A percentile compares a stretch with the other conserved stretches of the same genome.
phyloP scores from a whole-genome alignment of 2,797 vertebrate genomes.

The Rousettus madagascariensis region DNA sequence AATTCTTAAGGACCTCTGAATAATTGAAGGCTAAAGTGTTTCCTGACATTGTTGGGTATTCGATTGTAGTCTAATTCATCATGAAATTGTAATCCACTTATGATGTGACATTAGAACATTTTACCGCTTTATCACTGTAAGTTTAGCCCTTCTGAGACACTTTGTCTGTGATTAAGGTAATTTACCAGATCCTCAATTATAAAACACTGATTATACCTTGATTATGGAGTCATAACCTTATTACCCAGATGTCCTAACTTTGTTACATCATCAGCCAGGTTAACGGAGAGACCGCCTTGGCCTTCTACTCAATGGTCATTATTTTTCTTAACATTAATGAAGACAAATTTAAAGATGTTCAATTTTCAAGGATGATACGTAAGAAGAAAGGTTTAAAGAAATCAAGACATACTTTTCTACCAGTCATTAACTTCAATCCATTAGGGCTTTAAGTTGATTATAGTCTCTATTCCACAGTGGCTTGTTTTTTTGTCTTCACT shows the following conservation, averaged over 20 bases:
- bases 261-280: not conserved
- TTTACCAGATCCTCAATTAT: not conserved
- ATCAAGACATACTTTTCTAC: not conserved
- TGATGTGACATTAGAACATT: conserved; percentile 8
- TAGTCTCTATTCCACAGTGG: not conserved
- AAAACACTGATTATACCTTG: not conserved
- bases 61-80: not conserved
- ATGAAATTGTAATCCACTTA: conserved; percentile 2
- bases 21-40: not conserved
- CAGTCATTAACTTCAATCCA: not conserved
- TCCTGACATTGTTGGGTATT: not conserved
- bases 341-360: not conserved
- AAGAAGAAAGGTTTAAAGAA: not conserved
- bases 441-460: not conserved
- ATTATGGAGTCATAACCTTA: not conserved
- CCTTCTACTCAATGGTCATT: not conserved
- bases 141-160: not conserved
- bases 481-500: not conserved
- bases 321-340: not conserved
- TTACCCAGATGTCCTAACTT: not conserved
- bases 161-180: not conserved
- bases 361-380: not conserved
- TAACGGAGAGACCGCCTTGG: not conserved
- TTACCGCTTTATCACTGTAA: not conserved
- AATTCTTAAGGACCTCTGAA: conserved; percentile 12